phyloP scores from a whole-genome alignment of 2,113 vertebrate species.

The Chaetodon auriga region DNA sequence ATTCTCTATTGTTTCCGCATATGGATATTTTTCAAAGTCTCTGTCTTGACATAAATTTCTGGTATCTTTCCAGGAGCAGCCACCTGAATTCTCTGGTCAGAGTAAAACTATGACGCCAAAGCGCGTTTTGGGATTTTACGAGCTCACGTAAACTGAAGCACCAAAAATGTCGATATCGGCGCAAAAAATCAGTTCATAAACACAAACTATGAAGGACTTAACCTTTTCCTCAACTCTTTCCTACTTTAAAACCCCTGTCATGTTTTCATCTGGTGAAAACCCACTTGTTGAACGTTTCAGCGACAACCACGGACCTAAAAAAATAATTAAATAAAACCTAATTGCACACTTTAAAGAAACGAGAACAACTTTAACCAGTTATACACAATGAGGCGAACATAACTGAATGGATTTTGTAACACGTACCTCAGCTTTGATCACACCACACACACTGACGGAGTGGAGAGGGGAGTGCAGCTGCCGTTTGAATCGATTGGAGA shows the following conservation, averaged over 20 bases:
- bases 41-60: neutral
- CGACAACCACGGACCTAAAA: too few species aligned
- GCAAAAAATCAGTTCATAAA: too few species aligned
- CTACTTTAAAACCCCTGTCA: neutral
- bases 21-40: neutral
- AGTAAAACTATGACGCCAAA: too few species aligned
- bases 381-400: neutral
- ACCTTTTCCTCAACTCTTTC: too few species aligned
- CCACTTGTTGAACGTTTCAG: slow-evolving; percentile 53
- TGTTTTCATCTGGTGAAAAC: neutral
- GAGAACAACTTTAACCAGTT: neutral
- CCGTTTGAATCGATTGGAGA: neutral
- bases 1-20: slow-evolving; percentile 37
- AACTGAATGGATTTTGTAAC: neutral
- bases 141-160: neutral
- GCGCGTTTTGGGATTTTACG: neutral
- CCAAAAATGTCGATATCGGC: neutral
- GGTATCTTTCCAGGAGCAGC: neutral
- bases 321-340: neutral
- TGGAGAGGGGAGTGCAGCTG: neutral
- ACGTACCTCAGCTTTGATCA: slow-evolving; percentile 52
- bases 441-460: accelerated
- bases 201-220: too few species aligned
- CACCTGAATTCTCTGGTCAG: neutral
- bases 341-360: neutral